Base-by-base conservation (phyloP, 2,797 vertebrate species). In the Labroides dimidiatus region DNA sequence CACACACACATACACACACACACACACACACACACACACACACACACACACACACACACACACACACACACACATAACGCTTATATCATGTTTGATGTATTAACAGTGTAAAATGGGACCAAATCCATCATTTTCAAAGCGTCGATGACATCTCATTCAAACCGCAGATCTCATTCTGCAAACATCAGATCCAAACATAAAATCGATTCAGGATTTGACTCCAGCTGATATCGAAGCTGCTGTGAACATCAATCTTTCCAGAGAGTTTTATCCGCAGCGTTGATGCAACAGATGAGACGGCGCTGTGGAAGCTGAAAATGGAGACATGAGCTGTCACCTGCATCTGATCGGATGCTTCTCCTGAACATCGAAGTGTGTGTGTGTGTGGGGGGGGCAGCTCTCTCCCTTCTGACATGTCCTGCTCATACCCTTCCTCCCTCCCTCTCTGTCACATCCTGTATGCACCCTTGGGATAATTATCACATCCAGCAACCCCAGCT, bases 141-240 rank as follows among this genome's bases (percentile, higher is more conserved):
- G 1, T 7, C 47, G 49, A 24, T 69, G 41, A 45, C 60, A 70
- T 58, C 45, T 65, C 36, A 69, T 52, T 77, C 65, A 75, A 61
- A 69, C 10, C 20, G 43, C 52, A 17, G 65, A 65, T 68, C 69
- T 66, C 43, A 76, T 77, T 69, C 59, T 30, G 10, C 15, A 61
- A 75, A 65, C 54, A 69, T 69, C 57, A 24, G 33, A 75, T 70
- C 55, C 69, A 49, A 54, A 62, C 77, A 45, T 27, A 11, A n/a
- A 65, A 75, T 71, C 16, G 20, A 81, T 82, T 78, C 49, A 65
- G n/a, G 13, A 51, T 82, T 69, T 58, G 51, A 59, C 56, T 61
- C 53, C 24, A 69, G 72, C 70, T 80, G 61, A 64, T 81, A 66
- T 78, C 55, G 58, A 54, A 82, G 52, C 52, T 7, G 1, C 43